These are phyloP conservation scores for Gavia stellata DNA, from an alignment of 2,113 vertebrate genomes.

Conservation along the genomic window DNA sequence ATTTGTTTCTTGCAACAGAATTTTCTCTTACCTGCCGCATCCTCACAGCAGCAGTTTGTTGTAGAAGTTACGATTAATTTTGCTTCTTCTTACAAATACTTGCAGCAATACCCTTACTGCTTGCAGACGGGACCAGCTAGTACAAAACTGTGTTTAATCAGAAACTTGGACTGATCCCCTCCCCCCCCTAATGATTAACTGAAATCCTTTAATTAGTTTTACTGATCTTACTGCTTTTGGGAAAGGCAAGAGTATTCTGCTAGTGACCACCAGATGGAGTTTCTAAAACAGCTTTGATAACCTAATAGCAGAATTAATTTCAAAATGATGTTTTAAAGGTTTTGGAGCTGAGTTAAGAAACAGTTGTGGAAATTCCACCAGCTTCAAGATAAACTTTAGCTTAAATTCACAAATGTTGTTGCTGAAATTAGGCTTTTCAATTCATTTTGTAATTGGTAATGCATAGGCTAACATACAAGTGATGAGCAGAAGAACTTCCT, in stretches of 20 bases:
- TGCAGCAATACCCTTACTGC: neutral
- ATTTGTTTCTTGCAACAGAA: neutral
- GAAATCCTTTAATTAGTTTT: neutral
- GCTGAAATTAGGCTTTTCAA: neutral
- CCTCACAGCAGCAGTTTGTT: neutral
- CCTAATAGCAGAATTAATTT: neutral
- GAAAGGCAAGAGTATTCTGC: neutral
- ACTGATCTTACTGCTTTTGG: neutral
- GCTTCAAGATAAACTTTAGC: neutral
- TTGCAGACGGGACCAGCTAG: neutral
- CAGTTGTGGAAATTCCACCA: neutral
- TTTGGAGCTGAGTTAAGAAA: neutral
- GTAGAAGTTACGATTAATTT: neutral
- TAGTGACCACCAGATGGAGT: constrained; percentile 53
- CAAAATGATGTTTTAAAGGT: neutral
- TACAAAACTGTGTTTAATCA: neutral
- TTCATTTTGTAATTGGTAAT: neutral
- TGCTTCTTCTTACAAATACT: neutral
- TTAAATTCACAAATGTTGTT: neutral
- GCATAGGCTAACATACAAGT: neutral
- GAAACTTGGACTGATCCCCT: neutral
- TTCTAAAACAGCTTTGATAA: neutral
- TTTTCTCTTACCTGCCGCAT: neutral
- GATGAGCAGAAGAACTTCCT: neutral
- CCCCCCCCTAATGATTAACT: neutral